Percentiles rank a stretch among this genome's conserved stretches.
Conservation (phyloP, 2,888 invertebrate genomes). For the Drosophila setosimentum region DNA sequence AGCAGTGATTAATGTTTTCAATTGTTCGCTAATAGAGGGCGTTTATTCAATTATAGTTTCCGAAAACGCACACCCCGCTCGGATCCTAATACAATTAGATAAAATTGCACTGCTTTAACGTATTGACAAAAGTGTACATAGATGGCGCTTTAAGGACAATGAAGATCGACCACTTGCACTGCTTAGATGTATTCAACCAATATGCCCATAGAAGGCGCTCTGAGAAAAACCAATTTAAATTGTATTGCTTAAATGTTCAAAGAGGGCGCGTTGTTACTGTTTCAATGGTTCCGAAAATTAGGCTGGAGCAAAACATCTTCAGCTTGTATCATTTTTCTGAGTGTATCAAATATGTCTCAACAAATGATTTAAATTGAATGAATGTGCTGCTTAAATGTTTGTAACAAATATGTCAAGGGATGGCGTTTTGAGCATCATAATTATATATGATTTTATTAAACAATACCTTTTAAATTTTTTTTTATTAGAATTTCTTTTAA, state of each 20-base stretch:
- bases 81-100: background rate
- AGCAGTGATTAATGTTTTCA: background rate
- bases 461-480: background rate
- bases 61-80: background rate
- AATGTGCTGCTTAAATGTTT: background rate
- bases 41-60: background rate
- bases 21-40: background rate
- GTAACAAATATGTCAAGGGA: background rate
- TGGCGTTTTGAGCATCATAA: background rate
- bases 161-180: background rate
- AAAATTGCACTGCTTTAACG: background rate
- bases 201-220: background rate
- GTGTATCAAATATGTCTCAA: background rate
- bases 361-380: background rate
- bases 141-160: background rate
- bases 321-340: too few relatives aligned
- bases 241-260: background rate
- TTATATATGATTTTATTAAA: background rate
- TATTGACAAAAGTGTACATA: accelerated
- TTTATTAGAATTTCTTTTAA: background rate
- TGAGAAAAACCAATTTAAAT: background rate
- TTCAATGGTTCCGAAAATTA: background rate
- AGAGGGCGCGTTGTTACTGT: background rate
- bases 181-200: background rate
- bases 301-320: background rate